phyloP scores from a whole-genome alignment of 2,888 invertebrate species.

The Aproaerema taeniolella region DNA sequence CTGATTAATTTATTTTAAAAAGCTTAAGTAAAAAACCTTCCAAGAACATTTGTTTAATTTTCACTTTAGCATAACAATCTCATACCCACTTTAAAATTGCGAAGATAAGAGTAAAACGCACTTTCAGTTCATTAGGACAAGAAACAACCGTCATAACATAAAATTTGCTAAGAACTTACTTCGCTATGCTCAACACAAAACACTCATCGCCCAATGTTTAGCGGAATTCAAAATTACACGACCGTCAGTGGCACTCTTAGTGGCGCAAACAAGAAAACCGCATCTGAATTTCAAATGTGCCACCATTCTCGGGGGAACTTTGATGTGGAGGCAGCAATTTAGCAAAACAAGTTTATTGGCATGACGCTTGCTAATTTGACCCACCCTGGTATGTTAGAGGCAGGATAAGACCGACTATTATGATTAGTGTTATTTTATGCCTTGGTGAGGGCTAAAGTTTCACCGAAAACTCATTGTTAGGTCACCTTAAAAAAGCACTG shows the following conservation, averaged over 20 bases:
- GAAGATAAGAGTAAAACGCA: too few species aligned
- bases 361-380: constrained; percentile 16
- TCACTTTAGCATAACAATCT: too few species aligned
- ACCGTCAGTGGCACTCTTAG: constrained; percentile 23
- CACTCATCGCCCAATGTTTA: not conserved
- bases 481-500: too few species aligned
- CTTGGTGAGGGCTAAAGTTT: not conserved
- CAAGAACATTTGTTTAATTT: too few species aligned
- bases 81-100: too few species aligned
- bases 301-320: constrained; percentile 26
- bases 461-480: too few species aligned
- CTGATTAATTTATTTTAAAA: too few species aligned
- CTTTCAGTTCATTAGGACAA: too few species aligned
- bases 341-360: constrained; percentile 27
- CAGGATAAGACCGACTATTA: constrained; percentile 16
- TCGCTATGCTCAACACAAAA: not conserved
- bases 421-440: not conserved
- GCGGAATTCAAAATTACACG: constrained; percentile 14
- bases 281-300: constrained; percentile 49
- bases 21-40: too few species aligned
- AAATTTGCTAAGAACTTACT: too few species aligned
- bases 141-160: too few species aligned
- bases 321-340: constrained; percentile 26
- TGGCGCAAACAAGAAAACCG: constrained; percentile 43
- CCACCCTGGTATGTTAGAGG: not conserved